phyloP scores from a whole-genome alignment of 2,113 vertebrate genomes.

The Chaenogobius annularis region DNA sequence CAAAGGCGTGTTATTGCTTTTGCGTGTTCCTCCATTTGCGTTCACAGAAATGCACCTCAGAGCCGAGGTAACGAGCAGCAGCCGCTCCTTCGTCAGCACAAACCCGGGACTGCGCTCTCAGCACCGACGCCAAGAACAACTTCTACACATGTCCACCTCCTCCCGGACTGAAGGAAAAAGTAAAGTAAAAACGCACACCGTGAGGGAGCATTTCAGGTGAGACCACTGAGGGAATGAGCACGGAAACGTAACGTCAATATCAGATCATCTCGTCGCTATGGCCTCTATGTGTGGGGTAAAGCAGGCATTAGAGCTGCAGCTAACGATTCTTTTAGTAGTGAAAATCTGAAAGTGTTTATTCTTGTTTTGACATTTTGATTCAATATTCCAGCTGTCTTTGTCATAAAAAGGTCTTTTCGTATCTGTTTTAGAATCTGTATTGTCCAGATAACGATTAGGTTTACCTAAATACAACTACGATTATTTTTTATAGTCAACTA shows the following conservation, averaged over 20 bases:
- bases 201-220: not conserved
- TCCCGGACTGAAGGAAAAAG: constrained; percentile 18
- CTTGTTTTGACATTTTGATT: too few relatives aligned
- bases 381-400: too few relatives aligned
- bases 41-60: constrained; percentile 8
- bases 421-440: too few relatives aligned
- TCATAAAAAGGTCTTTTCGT: too few relatives aligned
- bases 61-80: constrained; percentile 42
- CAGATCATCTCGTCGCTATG: not conserved
- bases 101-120: constrained; percentile 54
- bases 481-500: too few relatives aligned
- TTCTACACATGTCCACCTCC: constrained; percentile 52
- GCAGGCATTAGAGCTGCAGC: not conserved
- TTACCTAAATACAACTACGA: too few relatives aligned
- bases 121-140: constrained; percentile 46
- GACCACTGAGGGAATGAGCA: not conserved
- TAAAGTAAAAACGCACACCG: constrained; percentile 8
- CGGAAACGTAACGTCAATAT: not conserved
- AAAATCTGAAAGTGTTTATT: too few relatives aligned
- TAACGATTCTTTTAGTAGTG: too few relatives aligned
- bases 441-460: too few relatives aligned
- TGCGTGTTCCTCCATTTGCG: constrained; percentile 18
- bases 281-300: not conserved
- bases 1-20: not conserved
- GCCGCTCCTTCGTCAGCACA: constrained; percentile 61